These are phyloP conservation scores for Phrynocephalus forsythii DNA, from an alignment of 2,797 vertebrate species.

Conservation along the genomic window DNA sequence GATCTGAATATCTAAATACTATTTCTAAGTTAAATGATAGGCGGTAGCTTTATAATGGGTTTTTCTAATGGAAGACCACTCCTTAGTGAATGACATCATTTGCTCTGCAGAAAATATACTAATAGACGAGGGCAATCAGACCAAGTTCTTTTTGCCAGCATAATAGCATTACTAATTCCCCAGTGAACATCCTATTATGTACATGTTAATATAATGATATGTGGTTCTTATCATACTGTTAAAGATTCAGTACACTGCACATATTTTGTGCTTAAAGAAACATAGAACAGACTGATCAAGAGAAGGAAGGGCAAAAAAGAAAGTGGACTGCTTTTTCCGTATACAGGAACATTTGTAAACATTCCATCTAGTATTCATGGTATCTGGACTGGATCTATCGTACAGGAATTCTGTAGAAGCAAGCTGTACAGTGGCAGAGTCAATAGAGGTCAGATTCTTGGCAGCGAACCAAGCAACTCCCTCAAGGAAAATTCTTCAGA, in stretches of 20 bases:
- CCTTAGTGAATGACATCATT: constrained; percentile 45
- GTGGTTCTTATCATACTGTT: constrained; percentile 34
- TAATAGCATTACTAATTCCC: constrained; percentile 51
- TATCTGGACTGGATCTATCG: not conserved
- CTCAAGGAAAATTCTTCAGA: not conserved
- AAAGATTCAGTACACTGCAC: not conserved
- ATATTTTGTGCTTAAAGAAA: not conserved
- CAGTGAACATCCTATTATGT: constrained; percentile 24
- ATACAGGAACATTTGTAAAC: not conserved
- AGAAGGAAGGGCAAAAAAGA: not conserved
- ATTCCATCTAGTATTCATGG: not conserved
- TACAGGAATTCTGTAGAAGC: not conserved
- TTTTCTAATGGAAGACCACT: constrained; percentile 54
- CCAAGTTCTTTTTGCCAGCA: constrained; percentile 51
- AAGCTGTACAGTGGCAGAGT: not conserved
- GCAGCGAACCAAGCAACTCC: not conserved
- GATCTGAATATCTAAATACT: constrained; percentile 40
- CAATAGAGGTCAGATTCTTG: not conserved
- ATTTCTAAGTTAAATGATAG: constrained; percentile 52
- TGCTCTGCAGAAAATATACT: constrained; percentile 49
- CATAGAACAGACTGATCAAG: not conserved
- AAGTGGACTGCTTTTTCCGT: fast-evolving
- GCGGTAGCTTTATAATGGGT: constrained; percentile 43
- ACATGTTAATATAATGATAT: constrained; percentile 16
- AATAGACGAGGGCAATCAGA: constrained; percentile 50